These are phyloP conservation scores for Argynnis bischoffii DNA, from an alignment of 2,888 invertebrate genomes.

Conservation along the genomic window DNA sequence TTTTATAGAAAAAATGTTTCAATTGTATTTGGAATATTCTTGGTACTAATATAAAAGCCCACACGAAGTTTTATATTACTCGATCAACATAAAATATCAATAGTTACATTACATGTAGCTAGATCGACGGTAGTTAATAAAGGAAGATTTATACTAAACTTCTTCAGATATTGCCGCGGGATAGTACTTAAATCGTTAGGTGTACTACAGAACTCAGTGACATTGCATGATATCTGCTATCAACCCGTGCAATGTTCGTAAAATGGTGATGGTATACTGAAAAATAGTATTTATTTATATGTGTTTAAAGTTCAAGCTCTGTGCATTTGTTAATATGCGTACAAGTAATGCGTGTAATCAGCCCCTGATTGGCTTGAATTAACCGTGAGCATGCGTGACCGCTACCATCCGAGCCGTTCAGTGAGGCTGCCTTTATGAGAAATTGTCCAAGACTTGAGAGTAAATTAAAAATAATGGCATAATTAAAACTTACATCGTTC, in stretches of 20 bases:
- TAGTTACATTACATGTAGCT: slow-evolving; percentile 14
- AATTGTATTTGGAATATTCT: too few relatives aligned
- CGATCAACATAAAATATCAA: slow-evolving; percentile 6
- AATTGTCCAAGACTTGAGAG: slow-evolving; percentile 61
- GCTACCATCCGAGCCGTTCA: slow-evolving; percentile 68
- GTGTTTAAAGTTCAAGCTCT: slow-evolving; percentile 43
- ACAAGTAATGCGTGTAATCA: slow-evolving; percentile 78
- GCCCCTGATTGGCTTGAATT: slow-evolving; percentile 80
- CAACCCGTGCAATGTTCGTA: slow-evolving; percentile 39
- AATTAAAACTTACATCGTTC: slow-evolving; percentile 73
- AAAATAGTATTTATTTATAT: slow-evolving; percentile 48
- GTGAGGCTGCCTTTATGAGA: slow-evolving; percentile 66
- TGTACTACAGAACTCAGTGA: slow-evolving; percentile 50
- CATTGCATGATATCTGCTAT: slow-evolving; percentile 73
- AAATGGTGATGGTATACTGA: slow-evolving; percentile 19
- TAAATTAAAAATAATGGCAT: slow-evolving; percentile 77
- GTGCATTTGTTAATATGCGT: slow-evolving; percentile 57
- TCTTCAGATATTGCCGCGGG: slow-evolving; percentile 40
- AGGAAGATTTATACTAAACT: slow-evolving; percentile 36
- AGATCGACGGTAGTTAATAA: slow-evolving; percentile 26
- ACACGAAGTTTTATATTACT: neutral
- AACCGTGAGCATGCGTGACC: slow-evolving; percentile 79
- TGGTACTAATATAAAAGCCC: neutral
- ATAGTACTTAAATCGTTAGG: slow-evolving; percentile 48
- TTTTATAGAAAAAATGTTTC: too few relatives aligned